These are phyloP conservation scores for Ctenopoma multispine DNA, from an alignment of 2,797 vertebrate species.

Conservation along the genomic window DNA sequence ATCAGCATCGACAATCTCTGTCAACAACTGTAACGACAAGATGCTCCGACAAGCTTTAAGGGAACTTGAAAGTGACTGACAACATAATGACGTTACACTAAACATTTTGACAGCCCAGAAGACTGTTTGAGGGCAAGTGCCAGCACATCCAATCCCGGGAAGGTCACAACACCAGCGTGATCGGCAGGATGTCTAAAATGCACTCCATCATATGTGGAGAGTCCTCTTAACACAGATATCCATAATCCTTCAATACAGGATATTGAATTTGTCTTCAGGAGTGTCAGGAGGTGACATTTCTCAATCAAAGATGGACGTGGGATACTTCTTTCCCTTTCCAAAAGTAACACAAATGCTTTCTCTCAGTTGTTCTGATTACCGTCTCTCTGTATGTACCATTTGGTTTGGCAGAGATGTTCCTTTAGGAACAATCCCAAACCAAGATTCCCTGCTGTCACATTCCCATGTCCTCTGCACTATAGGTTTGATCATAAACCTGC, in stretches of 20 bases:
- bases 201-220: slow-evolving; percentile 24
- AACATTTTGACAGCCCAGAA: slow-evolving; percentile 57
- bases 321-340: slow-evolving; percentile 15
- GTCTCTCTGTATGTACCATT: slow-evolving; percentile 52
- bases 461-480: slow-evolving; percentile 24
- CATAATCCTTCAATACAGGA: slow-evolving; percentile 41
- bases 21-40: slow-evolving; percentile 5
- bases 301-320: slow-evolving; percentile 34
- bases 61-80: slow-evolving; percentile 60
- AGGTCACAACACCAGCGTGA: slow-evolving; percentile 53
- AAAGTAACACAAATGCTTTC: slow-evolving; percentile 40
- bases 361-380: slow-evolving; percentile 24
- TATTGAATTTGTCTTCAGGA: slow-evolving; percentile 25
- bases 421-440: slow-evolving; percentile 59
- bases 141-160: slow-evolving; percentile 39
- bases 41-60: slow-evolving; percentile 24
- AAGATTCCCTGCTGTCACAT: slow-evolving; percentile 37
- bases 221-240: slow-evolving; percentile 45
- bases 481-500: slow-evolving; percentile 50
- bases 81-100: slow-evolving; percentile 70
- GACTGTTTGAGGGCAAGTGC: slow-evolving; percentile 48
- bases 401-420: slow-evolving; percentile 62
- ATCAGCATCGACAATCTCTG: slow-evolving; percentile 5
- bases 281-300: slow-evolving; percentile 44
- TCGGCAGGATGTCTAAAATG: slow-evolving; percentile 50